These are phyloP conservation scores for Cosmia pyralina DNA, from an alignment of 2,888 invertebrate species.

Conservation along the genomic window DNA sequence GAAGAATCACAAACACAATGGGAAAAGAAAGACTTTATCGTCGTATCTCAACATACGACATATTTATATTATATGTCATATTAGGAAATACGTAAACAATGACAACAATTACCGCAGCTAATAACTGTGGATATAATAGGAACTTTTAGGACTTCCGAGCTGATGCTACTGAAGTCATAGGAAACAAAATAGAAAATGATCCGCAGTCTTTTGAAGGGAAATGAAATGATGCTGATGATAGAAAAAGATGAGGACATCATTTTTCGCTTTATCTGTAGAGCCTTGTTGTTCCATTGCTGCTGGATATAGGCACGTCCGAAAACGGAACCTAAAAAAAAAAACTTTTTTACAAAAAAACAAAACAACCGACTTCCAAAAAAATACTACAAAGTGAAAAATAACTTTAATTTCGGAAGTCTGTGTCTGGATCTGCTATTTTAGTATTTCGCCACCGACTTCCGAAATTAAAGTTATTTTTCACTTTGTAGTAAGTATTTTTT, in stretches of 20 bases:
- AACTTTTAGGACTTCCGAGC: background rate
- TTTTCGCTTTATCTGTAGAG: background rate
- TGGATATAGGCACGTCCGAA: background rate
- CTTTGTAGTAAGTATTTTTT: no score
- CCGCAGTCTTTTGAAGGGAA: no score
- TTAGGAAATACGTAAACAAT: slow-evolving; percentile 47
- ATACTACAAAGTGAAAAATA: no score
- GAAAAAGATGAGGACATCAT: background rate
- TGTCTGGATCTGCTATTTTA: no score
- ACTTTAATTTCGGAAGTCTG: no score
- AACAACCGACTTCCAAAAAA: no score
- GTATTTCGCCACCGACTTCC: no score
- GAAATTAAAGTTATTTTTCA: no score
- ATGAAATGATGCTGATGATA: no score
- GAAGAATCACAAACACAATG: slow-evolving; percentile 41
- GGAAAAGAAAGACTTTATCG: slow-evolving; percentile 24
- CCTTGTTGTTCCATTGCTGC: background rate
- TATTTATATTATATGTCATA: slow-evolving; percentile 25
- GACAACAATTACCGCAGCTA: slow-evolving; percentile 12
- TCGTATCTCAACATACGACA: slow-evolving; percentile 4
- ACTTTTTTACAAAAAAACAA: no score
- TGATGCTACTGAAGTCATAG: background rate
- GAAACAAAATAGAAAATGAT: background rate
- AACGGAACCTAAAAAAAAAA: no score
- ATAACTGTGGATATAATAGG: background rate